Evolutionary conservation across 2,888 invertebrate genomes (phyloP).

Genomic region (Bembecia ichneumoniformis): DNA sequence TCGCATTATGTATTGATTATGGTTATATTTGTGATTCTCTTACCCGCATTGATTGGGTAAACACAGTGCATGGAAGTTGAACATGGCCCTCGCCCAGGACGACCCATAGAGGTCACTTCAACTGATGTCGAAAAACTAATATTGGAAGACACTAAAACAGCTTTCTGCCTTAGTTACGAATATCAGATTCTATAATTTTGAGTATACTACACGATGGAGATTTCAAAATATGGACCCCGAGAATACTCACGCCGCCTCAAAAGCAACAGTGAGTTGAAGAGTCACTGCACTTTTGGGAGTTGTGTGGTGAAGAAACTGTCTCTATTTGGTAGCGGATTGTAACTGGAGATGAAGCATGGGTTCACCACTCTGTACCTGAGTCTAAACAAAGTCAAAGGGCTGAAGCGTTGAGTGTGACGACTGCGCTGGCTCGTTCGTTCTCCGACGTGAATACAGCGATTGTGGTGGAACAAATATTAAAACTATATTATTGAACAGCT

Average conservation of each 20-base stretch:
- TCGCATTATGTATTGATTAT: too few relatives aligned
- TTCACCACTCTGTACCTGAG: conserved; percentile 18
- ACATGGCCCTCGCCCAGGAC: conserved; percentile 3
- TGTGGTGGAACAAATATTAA: too few relatives aligned
- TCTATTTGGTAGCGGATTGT: conserved; percentile 1
- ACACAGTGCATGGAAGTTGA: too few relatives aligned
- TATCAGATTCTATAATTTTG: conserved; percentile 10
- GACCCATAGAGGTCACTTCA: conserved; percentile 7
- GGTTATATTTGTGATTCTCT: too few relatives aligned
- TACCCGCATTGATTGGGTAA: too few relatives aligned
- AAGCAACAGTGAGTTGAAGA: conserved; percentile 13
- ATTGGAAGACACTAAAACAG: conserved; percentile 9
- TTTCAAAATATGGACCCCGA: conserved; percentile 20
- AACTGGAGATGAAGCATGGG: conserved; percentile 18
- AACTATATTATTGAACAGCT: too few relatives aligned
- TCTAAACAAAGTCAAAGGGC: conserved; percentile 11
- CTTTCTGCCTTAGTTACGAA: conserved; percentile 10
- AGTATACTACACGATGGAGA: conserved; percentile 12
- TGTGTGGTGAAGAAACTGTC: conserved; percentile 3
- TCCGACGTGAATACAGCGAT: too few relatives aligned
- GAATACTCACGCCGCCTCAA: conserved; percentile 20
- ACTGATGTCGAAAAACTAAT: conserved; percentile 7
- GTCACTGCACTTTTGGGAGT: conserved; percentile 4
- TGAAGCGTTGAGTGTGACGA: too few relatives aligned
- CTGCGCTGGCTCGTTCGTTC: too few relatives aligned